Evolutionary conservation across 2,888 invertebrate genomes (phyloP).

Genomic region (Mimachlamys varia): DNA sequence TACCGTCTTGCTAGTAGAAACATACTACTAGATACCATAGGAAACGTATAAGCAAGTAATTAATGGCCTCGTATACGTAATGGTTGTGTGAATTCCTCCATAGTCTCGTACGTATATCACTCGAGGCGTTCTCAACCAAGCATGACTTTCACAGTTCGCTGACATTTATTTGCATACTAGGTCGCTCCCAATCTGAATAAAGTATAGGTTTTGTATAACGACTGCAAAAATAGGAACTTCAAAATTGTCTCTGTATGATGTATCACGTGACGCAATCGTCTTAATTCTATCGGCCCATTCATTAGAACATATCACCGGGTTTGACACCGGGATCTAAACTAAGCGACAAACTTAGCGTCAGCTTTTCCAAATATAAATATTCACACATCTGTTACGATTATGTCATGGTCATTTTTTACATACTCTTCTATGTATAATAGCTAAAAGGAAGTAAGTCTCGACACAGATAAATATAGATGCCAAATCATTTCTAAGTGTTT

Average conservation of each 20-base stretch:
- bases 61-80: constrained; percentile 20
- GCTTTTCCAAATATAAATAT: not conserved
- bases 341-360: constrained; percentile 25
- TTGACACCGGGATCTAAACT: not conserved
- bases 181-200: constrained; percentile 31
- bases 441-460: not conserved
- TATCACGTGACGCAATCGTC: not conserved
- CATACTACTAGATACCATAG: not conserved
- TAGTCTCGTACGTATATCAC: not conserved
- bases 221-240: not conserved
- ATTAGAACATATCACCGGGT: not conserved
- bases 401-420: not conserved
- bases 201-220: constrained; percentile 10
- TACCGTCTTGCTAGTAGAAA: constrained; percentile 21
- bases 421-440: not conserved
- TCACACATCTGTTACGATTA: not conserved
- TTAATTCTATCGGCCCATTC: constrained; percentile 20
- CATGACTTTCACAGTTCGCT: constrained; percentile 21
- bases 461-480: not conserved
- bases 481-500: not conserved
- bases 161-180: constrained; percentile 31
- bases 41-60: not conserved
- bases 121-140: constrained; percentile 23
- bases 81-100: constrained; percentile 5
- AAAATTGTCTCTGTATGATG: not conserved